Conservation (phyloP, 2,888 invertebrate species). For the Chydorus sphaericus region DNA sequence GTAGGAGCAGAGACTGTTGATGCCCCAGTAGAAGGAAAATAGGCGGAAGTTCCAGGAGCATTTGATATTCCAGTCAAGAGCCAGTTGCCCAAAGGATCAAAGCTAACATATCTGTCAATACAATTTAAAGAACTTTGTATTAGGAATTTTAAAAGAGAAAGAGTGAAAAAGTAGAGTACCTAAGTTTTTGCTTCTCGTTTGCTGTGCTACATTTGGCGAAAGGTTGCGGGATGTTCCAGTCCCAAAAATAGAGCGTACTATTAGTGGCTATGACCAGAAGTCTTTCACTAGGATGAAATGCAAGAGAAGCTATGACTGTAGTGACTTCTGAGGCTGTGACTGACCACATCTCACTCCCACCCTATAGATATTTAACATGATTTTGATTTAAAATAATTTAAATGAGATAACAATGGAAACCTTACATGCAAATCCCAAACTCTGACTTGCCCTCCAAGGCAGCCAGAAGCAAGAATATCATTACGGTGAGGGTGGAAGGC, state of each 20-base stretch:
- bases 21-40: slow-evolving; percentile 35
- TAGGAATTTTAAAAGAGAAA: slow-evolving; percentile 33
- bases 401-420: neutral
- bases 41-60: slow-evolving; percentile 25
- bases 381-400: neutral
- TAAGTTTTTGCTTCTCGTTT: slow-evolving; percentile 62
- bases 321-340: slow-evolving; percentile 40
- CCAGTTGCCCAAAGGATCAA: slow-evolving; percentile 64
- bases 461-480: slow-evolving; percentile 72
- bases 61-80: slow-evolving; percentile 72
- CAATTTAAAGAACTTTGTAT: slow-evolving; percentile 60
- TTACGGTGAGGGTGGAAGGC: slow-evolving; percentile 73
- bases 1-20: slow-evolving; percentile 26
- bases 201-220: slow-evolving; percentile 59
- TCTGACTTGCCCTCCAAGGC: slow-evolving; percentile 73
- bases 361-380: slow-evolving; percentile 36
- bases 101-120: slow-evolving; percentile 57
- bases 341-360: slow-evolving; percentile 72
- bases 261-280: slow-evolving; percentile 70
- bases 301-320: slow-evolving; percentile 66
- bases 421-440: slow-evolving; percentile 52
- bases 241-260: slow-evolving; percentile 77
- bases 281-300: slow-evolving; percentile 71
- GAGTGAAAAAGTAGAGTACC: slow-evolving; percentile 35
- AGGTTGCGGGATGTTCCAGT: slow-evolving; percentile 64